Percentiles rank a stretch among this genome's conserved stretches.
These are phyloP conservation scores for Rhagonycha lutea DNA, from an alignment of 2,888 invertebrate species.

Conservation along the genomic window DNA sequence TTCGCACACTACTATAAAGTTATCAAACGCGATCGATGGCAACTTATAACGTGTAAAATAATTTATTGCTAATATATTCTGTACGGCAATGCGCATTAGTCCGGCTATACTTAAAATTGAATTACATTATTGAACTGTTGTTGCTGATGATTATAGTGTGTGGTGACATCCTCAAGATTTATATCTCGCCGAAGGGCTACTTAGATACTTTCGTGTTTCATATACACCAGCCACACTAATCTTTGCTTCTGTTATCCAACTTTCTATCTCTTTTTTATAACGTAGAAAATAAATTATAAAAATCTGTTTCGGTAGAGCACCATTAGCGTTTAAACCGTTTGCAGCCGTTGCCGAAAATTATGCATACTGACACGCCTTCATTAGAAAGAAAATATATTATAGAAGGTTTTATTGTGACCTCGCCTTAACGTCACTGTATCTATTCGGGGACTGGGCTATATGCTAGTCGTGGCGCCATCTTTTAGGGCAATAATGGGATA, in stretches of 20 bases:
- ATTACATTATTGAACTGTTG: conserved; percentile 37
- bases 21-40: conserved; percentile 36
- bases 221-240: not conserved
- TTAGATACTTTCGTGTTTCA: not conserved
- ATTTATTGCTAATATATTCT: conserved; percentile 35
- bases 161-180: conserved; percentile 27
- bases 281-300: not conserved
- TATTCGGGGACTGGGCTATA: no score
- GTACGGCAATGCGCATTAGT: conserved; percentile 29
- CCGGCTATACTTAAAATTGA: conserved; percentile 34
- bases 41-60: conserved; percentile 31
- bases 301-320: not conserved
- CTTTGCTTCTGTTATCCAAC: not conserved
- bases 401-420: no score
- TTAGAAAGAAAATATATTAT: no score
- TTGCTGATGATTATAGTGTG: conserved; percentile 27
- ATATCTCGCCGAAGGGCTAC: conserved; percentile 11
- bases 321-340: not conserved
- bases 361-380: no score
- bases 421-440: no score
- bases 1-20: conserved; percentile 31
- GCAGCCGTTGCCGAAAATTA: no score
- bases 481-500: no score
- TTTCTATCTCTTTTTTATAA: not conserved
- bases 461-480: no score